Conservation (phyloP, 2,888 invertebrate genomes). For the Mythimna loreyi region DNA sequence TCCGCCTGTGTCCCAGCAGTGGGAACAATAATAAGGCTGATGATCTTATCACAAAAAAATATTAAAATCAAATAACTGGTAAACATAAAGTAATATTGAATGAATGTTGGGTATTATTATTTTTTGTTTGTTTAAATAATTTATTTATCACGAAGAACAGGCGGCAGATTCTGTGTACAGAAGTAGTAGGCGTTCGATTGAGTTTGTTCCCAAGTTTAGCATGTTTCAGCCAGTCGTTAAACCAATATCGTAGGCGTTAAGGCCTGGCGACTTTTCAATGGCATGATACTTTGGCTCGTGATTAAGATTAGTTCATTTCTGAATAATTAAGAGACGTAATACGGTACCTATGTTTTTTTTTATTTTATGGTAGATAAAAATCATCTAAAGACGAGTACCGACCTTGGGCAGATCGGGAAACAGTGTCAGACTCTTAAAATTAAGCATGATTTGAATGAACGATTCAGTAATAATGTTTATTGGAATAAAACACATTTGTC, state of each 20-base stretch:
- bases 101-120: neutral
- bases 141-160: constrained; percentile 9
- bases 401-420: no score
- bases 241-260: constrained; percentile 36
- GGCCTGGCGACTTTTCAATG: constrained; percentile 19
- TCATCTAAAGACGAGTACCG: no score
- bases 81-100: no score
- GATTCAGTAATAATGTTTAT: no score
- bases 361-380: no score
- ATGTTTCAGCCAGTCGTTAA: constrained; percentile 28
- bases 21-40: no score
- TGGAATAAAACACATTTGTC: no score
- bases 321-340: neutral
- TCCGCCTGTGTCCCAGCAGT: no score
- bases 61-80: no score
- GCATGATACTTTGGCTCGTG: neutral
- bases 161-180: constrained; percentile 1
- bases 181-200: constrained; percentile 14
- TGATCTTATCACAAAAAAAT: neutral
- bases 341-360: no score
- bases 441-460: no score
- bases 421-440: no score
- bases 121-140: neutral
- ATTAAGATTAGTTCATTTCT: constrained; percentile 16
- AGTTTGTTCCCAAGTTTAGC: constrained; percentile 28